Evolutionary conservation across 2,113 vertebrate species (phyloP), one percentile per base, ranked within the genome.

Genomic region (Puffinus mauretanicus): DNA sequence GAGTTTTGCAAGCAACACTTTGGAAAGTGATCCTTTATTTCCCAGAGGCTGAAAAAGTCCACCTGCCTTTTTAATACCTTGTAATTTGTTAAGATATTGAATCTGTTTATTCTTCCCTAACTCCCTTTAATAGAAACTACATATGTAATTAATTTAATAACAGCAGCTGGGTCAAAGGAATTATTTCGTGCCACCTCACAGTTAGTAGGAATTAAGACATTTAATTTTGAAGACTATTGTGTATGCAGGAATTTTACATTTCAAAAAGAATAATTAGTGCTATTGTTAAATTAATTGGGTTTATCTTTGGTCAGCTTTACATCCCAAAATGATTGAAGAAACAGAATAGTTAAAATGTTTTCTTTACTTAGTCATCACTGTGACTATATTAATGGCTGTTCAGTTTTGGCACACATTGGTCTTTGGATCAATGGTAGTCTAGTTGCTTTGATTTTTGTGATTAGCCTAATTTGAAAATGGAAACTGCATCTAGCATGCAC

Each of bases 91-190:
- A 34, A 40, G 40, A 10, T 54, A 42, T 69, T 52, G 44, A 27
- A 9, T 11, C 38, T 79, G 42, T 71, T 95, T 82, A 66, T 83
- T 72, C 73, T 84, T 79, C 26, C 4, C 32, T 24, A 54, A 80
- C 54, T 85, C 55, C 11, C 19, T 66, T 52, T 91, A 65, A 57
- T 27, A 76, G 51, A 70, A 88, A 51, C 64, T 57, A 25, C 13
- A 65, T 0, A 13, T 55, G n/a, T 91, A 88, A 95, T 96, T 96
- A 96, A 87, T 96, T 96, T 94, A 83, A 82, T 94, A 87, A 80
- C 60, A 80, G 92, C 79, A 88, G 30, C 79, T 92, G 58, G 70
- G 91, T 96, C 92, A 87, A 86, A 92, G 57, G 76, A 88, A 93
- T 95, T 95, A 71, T 89, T 97, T 94, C 8, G 6, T 94, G 46